Percentiles rank a stretch among this genome's conserved stretches.
Conservation (phyloP, 2,113 vertebrate genomes). For the Baryphthengus martii region DNA sequence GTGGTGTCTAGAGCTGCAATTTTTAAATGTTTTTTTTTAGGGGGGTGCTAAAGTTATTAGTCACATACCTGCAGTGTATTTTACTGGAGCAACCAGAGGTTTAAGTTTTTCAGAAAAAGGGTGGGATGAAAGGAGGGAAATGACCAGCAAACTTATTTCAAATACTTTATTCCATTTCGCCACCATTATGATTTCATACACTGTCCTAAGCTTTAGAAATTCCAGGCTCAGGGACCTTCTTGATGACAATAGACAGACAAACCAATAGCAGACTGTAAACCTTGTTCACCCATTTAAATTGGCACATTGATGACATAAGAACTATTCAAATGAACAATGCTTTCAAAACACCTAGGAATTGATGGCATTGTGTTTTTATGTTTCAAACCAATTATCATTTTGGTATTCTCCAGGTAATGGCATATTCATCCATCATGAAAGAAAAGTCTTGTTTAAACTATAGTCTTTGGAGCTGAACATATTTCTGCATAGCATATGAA, state of each 20-base stretch:
- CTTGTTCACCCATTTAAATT: background rate
- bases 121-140: background rate
- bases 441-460: background rate
- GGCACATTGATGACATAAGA: background rate
- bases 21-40: background rate
- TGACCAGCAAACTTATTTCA: background rate
- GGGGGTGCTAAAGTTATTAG: background rate
- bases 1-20: background rate
- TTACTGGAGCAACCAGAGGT: background rate
- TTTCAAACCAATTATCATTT: background rate
- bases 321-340: background rate
- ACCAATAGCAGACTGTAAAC: background rate
- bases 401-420: background rate
- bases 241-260: background rate
- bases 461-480: background rate
- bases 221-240: background rate
- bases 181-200: background rate
- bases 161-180: background rate
- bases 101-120: background rate
- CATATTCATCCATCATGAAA: background rate
- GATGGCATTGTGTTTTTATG: background rate
- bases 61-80: background rate
- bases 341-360: background rate
- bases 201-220: background rate
- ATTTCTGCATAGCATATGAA: background rate